Percentiles rank a stretch among this genome's conserved stretches.
Evolutionary conservation across 2,113 vertebrate species (phyloP).

Genomic region (Echinops telfairi): DNA sequence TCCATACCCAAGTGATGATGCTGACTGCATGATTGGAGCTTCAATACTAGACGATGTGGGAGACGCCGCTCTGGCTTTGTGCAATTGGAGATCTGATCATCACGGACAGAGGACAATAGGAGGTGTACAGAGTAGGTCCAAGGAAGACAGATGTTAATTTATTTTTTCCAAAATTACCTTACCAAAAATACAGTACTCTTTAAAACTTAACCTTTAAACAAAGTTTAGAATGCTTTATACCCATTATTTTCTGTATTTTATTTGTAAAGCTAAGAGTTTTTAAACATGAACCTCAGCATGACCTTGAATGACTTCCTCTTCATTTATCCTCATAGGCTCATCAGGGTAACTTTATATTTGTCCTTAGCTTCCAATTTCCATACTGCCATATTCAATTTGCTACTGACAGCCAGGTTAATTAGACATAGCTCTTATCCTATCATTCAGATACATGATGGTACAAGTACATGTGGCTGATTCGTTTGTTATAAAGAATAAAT

Average conservation of each 20-base stretch:
- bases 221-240: neutral
- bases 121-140: neutral
- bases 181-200: neutral
- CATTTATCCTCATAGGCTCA: neutral
- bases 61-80: neutral
- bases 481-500: conserved; percentile 26
- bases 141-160: neutral
- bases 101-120: neutral
- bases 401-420: neutral
- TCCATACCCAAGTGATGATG: neutral
- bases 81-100: neutral
- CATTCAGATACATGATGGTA: neutral
- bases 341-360: neutral
- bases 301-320: conserved; percentile 21
- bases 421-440: neutral
- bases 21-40: neutral
- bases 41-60: no score
- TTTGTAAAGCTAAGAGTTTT: conserved; percentile 12
- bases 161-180: conserved; percentile 9
- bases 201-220: neutral
- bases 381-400: neutral
- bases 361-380: neutral
- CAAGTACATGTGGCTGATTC: neutral
- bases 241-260: neutral
- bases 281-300: neutral